These are phyloP conservation scores for Chaenodraco wilsoni DNA, from an alignment of 2,797 vertebrate species.

Conservation along the genomic window DNA sequence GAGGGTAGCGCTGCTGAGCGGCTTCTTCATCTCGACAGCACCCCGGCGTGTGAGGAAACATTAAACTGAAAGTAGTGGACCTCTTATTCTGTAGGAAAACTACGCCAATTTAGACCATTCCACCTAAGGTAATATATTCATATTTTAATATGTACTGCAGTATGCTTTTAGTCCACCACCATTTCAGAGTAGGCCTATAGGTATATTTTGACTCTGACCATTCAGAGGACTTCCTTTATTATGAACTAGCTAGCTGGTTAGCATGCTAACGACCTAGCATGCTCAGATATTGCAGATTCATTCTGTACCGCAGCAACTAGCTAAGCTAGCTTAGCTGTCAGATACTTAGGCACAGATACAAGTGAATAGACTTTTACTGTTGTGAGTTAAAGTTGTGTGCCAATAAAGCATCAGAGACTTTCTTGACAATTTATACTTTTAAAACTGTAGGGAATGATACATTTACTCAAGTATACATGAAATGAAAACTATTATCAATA, in stretches of 20 bases:
- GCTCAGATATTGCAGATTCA: slow-evolving; percentile 79
- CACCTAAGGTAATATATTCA: slow-evolving; percentile 13
- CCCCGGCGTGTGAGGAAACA: slow-evolving; percentile 30
- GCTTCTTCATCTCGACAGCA: neutral
- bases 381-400: neutral
- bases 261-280: slow-evolving; percentile 56
- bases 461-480: neutral
- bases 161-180: accelerated
- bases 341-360: neutral
- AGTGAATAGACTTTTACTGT: neutral
- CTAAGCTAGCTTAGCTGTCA: slow-evolving; percentile 38
- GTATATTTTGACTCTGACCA: neutral
- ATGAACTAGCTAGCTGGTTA: neutral
- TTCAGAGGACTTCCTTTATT: neutral
- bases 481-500: neutral
- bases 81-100: neutral
- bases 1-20: slow-evolving; percentile 39
- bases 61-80: slow-evolving; percentile 62
- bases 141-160: accelerated
- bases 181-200: accelerated
- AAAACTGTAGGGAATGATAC: no score
- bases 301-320: slow-evolving; percentile 54
- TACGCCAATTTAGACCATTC: neutral
- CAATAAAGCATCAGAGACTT: neutral
- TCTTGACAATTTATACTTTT: neutral